A percentile compares a stretch with the other conserved stretches of the same genome.
Conservation (phyloP, 2,113 vertebrate genomes). For the Stegastes partitus region DNA sequence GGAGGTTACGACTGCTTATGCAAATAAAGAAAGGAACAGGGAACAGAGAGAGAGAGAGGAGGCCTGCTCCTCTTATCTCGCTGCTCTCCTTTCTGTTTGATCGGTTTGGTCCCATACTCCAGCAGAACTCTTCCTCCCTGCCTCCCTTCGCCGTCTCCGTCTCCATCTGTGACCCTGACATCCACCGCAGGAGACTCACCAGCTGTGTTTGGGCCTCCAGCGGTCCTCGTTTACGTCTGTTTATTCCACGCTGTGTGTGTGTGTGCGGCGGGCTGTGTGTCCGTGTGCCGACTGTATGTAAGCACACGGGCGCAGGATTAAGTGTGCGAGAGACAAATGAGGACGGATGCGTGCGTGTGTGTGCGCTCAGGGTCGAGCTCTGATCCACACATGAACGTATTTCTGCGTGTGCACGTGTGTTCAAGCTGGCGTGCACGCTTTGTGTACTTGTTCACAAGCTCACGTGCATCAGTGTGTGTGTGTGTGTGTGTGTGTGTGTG, state of each 20-base stretch:
- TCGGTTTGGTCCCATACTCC: neutral
- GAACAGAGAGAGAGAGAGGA: neutral
- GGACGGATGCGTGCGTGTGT: neutral
- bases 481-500: neutral
- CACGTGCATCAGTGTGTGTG: neutral
- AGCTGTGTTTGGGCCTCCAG: conserved; percentile 79
- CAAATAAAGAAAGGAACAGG: conserved; percentile 7
- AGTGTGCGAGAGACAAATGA: neutral
- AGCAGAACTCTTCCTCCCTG: neutral
- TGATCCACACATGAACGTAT: neutral
- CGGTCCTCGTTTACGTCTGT: conserved; percentile 57
- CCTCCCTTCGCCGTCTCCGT: neutral
- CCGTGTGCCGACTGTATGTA: neutral
- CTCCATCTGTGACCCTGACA: conserved; percentile 73
- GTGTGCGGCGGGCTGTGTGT: neutral
- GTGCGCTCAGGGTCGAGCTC: neutral
- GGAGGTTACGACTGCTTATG: neutral
- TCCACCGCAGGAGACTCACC: conserved; percentile 62
- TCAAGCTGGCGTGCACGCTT: neutral
- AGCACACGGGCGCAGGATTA: neutral
- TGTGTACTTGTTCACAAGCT: conserved; percentile 18
- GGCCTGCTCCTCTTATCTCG: neutral
- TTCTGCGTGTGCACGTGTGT: neutral
- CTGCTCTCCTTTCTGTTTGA: too few relatives aligned
- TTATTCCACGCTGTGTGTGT: conserved; percentile 50